phyloP scores from a whole-genome alignment of 1,140 invertebrate species.

The Episyrphus balteatus region DNA sequence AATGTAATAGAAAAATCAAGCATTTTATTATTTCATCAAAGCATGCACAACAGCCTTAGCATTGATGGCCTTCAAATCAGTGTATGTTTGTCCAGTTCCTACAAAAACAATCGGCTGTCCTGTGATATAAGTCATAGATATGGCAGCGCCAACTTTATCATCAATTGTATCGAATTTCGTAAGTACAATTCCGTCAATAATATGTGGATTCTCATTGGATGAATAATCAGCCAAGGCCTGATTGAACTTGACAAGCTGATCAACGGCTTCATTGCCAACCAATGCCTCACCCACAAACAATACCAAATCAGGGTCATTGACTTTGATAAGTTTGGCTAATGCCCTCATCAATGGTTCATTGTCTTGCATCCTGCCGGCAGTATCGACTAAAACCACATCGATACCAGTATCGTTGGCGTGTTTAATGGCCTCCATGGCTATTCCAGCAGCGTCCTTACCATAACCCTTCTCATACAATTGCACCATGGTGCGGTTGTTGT shows the following conservation, averaged over 20 bases:
- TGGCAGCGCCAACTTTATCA: conserved; percentile 98
- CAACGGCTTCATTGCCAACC: conserved; percentile 99
- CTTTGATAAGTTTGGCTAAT: conserved; percentile 78
- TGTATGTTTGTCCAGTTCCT: conserved; percentile 98
- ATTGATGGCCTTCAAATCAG: conserved; percentile 93
- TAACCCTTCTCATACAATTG: conserved; percentile 97
- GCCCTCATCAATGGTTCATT: conserved; percentile 98
- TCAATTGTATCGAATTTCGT: conserved; percentile 99
- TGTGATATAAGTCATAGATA: conserved; percentile 99
- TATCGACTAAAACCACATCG: conserved; percentile 93
- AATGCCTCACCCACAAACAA: conserved; percentile 98
- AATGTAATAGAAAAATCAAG: too few relatives aligned
- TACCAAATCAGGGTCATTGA: conserved; percentile 93
- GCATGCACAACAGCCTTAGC: conserved; percentile 93
- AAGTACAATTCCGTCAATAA: conserved; percentile 94
- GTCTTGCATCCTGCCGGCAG: conserved; percentile 98
- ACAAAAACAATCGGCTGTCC: conserved; percentile 99
- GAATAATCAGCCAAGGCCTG: conserved; percentile 87
- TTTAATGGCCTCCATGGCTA: conserved; percentile 93
- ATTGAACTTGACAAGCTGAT: conserved; percentile 98
- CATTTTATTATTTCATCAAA: conserved; percentile 72
- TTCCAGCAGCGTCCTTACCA: conserved; percentile 95
- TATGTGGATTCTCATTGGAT: conserved; percentile 68
- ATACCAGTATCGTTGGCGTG: conserved; percentile 69
- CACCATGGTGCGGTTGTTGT: conserved; percentile 67